Percentiles rank a stretch among this genome's conserved stretches.
Evolutionary conservation across 2,797 vertebrate species (phyloP).

Genomic region (Parotocinclus haroldoi): DNA sequence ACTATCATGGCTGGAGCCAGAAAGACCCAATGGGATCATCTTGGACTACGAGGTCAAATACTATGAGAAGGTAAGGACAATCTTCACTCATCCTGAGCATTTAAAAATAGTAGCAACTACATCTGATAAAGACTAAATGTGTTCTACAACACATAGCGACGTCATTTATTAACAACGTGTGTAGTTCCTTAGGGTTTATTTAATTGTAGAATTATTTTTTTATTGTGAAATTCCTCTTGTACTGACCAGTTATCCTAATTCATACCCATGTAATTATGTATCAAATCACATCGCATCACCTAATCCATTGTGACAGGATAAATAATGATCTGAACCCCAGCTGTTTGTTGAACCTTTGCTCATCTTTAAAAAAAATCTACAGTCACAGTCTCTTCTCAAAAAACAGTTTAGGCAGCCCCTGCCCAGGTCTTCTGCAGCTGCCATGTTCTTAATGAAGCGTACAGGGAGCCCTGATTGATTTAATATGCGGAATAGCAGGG

Average conservation of each 20-base stretch:
- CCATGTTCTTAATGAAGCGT: slow-evolving; percentile 46
- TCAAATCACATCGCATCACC: too few species aligned
- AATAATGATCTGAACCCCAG: slow-evolving; percentile 25
- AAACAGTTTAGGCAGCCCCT: slow-evolving; percentile 23
- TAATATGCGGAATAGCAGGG: slow-evolving; percentile 43
- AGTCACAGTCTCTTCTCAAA: slow-evolving; percentile 20
- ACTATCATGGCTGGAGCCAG: slow-evolving; percentile 94
- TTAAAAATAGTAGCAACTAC: too few species aligned
- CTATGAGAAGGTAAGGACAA: slow-evolving; percentile 92
- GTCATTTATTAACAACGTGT: too few species aligned
- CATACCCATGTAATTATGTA: too few species aligned
- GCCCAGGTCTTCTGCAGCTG: slow-evolving; percentile 41
- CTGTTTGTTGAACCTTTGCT: slow-evolving; percentile 18
- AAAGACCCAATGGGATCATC: slow-evolving; percentile 96
- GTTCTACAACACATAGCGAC: too few species aligned
- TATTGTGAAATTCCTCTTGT: background rate
- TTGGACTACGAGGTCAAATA: slow-evolving; percentile 99
- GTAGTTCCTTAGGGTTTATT: too few species aligned
- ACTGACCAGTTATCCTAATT: slow-evolving; percentile 1
- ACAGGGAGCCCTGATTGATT: slow-evolving; percentile 43
- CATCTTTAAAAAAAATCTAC: slow-evolving; percentile 22
- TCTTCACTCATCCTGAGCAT: background rate
- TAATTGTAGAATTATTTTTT: slow-evolving; percentile 18
- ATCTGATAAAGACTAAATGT: too few species aligned
- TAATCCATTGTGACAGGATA: background rate